Conservation (phyloP, 1,140 invertebrate genomes). For the Trypoxylus dichotomus region DNA sequence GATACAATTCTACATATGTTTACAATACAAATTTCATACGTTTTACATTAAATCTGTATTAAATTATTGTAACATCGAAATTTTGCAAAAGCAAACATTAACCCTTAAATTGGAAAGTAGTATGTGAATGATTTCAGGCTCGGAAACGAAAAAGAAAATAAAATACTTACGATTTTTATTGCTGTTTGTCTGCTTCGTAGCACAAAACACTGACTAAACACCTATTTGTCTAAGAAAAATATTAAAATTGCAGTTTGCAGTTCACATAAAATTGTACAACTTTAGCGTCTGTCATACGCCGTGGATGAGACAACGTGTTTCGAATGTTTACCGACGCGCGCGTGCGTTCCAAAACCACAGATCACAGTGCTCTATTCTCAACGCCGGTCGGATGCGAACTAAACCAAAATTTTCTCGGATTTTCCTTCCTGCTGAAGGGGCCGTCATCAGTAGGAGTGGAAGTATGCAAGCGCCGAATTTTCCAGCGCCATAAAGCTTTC, state of each 20-base stretch:
- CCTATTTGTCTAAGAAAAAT: slow-evolving; percentile 3
- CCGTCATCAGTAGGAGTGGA: not conserved
- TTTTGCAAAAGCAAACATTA: not conserved
- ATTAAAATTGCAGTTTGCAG: not conserved
- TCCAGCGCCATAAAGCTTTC: not conserved
- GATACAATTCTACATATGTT: not conserved
- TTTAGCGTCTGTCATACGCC: not conserved
- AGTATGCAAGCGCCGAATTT: slow-evolving; percentile 8
- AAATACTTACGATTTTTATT: not conserved
- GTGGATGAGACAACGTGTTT: not conserved
- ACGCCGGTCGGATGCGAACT: not conserved
- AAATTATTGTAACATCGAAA: not conserved
- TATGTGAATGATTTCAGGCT: not conserved
- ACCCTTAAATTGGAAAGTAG: not conserved
- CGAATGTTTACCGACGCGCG: not conserved
- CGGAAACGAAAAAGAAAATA: not conserved
- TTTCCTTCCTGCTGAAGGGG: not conserved
- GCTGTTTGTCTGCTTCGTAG: not conserved
- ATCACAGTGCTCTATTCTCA: not conserved
- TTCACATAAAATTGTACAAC: not conserved
- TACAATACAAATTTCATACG: not conserved
- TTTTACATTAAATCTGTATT: not conserved
- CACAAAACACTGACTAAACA: not conserved
- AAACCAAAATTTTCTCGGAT: slow-evolving; percentile 12
- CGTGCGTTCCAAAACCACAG: not conserved